Evolutionary conservation across 2,797 vertebrate genomes (phyloP), one percentile per base, ranked within the genome.

Genomic region (Philypnodon macrostomus): DNA sequence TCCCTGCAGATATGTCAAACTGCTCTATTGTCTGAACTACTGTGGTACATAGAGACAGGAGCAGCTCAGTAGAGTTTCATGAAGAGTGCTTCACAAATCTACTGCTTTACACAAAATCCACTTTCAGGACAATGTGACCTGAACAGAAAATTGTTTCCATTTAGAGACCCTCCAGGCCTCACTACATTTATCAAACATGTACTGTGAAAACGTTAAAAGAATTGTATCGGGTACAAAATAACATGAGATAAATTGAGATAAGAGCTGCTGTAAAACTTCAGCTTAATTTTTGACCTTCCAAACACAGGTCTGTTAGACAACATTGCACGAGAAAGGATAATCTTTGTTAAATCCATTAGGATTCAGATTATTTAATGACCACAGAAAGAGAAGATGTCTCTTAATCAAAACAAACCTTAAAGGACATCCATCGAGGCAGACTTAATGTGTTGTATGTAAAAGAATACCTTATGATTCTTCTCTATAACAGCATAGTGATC

Each of bases 71-170:
- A 30, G 41, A 44, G 17, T 44, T 30, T 44, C 10, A 10, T 29
- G 15, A 10, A 16, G 7, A 1, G 5, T 44, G 41, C 41, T 30
- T 4, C 2, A 24, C 21, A 40, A 40, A 44, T 15, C 41, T 44
- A 44, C 15, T 30, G 41, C 41, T 44, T 44, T 44, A 44, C 41
- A 18, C 41, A 44, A 44, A 44, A 44, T 44, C 41, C 41, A 44
- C 41, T 44, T 44, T 30, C 5, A 44, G 11, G 9, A 4, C 7
- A 17, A 11, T 18, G 27, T 44, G 4, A 41, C 16, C 10, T 6
- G 1, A 29, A 15, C 10, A 29, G 2, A 30, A 17, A 44, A 30
- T 1, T 1, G 11, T 14, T 29, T 39, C 18, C n/a, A 29, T 30
- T 44, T 44, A 30, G 41, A 44, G 41, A 44, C 41, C 41, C 41